Evolutionary conservation across 2,888 invertebrate genomes (phyloP).

Genomic region (Pristionchus maxplancki): DNA sequence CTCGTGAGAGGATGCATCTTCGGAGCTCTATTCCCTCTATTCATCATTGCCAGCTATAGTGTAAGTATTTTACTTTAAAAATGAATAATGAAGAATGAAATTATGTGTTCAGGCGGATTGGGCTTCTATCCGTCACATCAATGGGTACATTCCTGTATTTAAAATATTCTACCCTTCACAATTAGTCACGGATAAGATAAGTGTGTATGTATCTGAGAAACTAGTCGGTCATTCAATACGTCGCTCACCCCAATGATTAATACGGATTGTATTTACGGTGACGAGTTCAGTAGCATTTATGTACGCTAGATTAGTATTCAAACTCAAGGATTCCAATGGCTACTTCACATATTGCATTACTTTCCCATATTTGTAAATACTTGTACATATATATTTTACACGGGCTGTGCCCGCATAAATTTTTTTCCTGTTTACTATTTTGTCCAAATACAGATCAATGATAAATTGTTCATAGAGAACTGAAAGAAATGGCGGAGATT

Average conservation of each 20-base stretch:
- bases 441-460: no score
- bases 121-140: background rate
- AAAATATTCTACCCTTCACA: slow-evolving; percentile 31
- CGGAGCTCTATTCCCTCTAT: slow-evolving; percentile 74
- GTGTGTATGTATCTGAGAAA: slow-evolving; percentile 32
- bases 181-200: slow-evolving; percentile 29
- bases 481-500: background rate
- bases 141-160: slow-evolving; percentile 41
- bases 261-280: background rate
- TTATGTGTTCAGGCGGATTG: slow-evolving; percentile 12
- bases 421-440: no score
- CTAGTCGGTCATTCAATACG: slow-evolving; percentile 22
- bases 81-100: background rate
- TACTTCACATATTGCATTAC: slow-evolving; percentile 28
- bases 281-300: slow-evolving; percentile 47
- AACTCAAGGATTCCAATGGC: slow-evolving; percentile 24
- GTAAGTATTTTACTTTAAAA: slow-evolving; percentile 46
- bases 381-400: slow-evolving; percentile 26
- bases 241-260: slow-evolving; percentile 29
- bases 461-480: no score
- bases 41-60: slow-evolving; percentile 74
- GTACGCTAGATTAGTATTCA: slow-evolving; percentile 44
- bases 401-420: background rate
- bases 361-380: slow-evolving; percentile 28
- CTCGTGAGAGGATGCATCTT: slow-evolving; percentile 71